phyloP scores from a whole-genome alignment of 1,140 invertebrate species.

The Bombus confusus region DNA sequence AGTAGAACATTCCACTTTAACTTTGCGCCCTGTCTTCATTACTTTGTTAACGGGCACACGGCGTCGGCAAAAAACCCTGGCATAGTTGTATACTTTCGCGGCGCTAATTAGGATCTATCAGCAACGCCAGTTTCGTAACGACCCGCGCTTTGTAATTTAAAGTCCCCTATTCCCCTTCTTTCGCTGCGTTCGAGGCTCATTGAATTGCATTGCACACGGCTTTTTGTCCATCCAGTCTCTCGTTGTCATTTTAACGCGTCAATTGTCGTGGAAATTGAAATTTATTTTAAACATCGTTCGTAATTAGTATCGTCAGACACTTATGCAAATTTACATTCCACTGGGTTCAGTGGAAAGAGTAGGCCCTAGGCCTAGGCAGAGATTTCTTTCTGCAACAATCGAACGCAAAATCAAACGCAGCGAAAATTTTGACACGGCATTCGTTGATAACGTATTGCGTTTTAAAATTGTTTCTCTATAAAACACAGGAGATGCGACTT shows the following conservation, averaged over 20 bases:
- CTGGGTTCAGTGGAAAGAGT: too few species aligned
- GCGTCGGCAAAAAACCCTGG: background rate
- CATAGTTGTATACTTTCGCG: slow-evolving; percentile 38
- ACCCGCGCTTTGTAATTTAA: slow-evolving; percentile 40
- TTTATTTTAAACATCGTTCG: background rate
- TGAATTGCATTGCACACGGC: slow-evolving; percentile 8
- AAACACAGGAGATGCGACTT: too few species aligned
- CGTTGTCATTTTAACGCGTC: background rate
- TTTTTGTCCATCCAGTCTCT: background rate
- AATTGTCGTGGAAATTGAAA: background rate
- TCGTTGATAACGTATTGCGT: too few species aligned
- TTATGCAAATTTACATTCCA: too few species aligned
- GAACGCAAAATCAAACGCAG: too few species aligned
- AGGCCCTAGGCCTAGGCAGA: too few species aligned
- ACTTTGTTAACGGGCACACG: background rate
- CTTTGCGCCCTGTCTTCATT: slow-evolving; percentile 60
- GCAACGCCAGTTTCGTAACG: slow-evolving; percentile 30
- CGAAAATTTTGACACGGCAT: too few species aligned
- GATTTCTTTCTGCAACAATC: too few species aligned
- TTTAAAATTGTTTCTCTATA: too few species aligned
- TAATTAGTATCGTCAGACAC: background rate
- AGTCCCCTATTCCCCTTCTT: background rate
- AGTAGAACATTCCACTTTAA: slow-evolving; percentile 67
- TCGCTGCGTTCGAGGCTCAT: slow-evolving; percentile 1
- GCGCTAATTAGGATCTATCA: slow-evolving; percentile 42